A percentile compares a stretch with the other conserved stretches of the same genome.
These are phyloP conservation scores for Sycobia sp. DNA, from an alignment of 1,140 invertebrate genomes.

Conservation along the genomic window DNA sequence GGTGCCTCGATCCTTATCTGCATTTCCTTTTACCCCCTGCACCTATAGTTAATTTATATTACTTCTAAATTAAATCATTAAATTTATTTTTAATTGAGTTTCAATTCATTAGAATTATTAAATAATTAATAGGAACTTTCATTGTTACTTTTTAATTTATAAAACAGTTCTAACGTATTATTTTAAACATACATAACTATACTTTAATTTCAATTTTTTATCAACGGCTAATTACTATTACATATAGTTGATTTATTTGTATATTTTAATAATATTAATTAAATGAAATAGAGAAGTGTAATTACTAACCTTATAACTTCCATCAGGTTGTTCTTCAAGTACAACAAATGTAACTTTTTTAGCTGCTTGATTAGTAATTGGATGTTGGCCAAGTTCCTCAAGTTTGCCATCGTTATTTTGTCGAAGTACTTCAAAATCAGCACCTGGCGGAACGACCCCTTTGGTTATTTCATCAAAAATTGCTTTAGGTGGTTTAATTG, in stretches of 20 bases:
- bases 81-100: too few species aligned
- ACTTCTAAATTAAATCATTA: too few species aligned
- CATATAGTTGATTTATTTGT: too few species aligned
- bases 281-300: too few species aligned
- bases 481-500: conserved; percentile 62
- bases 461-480: conserved; percentile 77
- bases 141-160: too few species aligned
- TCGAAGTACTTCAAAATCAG: conserved; percentile 77
- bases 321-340: conserved; percentile 81
- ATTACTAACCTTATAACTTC: conserved; percentile 73
- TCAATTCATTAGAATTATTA: too few species aligned
- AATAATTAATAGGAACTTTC: too few species aligned
- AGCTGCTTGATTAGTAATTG: conserved; percentile 66
- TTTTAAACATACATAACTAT: too few species aligned
- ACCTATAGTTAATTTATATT: conserved; percentile 14
- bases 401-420: conserved; percentile 73
- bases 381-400: conserved; percentile 71
- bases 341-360: conserved; percentile 86
- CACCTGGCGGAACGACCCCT: conserved; percentile 75
- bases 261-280: too few species aligned
- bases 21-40: conserved; percentile 64
- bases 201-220: too few species aligned
- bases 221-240: too few species aligned
- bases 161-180: too few species aligned
- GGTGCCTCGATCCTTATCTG: conserved; percentile 68